These are phyloP conservation scores for Cyanoramphus novaezelandiae DNA, from an alignment of 2,113 vertebrate species.

Conservation along the genomic window DNA sequence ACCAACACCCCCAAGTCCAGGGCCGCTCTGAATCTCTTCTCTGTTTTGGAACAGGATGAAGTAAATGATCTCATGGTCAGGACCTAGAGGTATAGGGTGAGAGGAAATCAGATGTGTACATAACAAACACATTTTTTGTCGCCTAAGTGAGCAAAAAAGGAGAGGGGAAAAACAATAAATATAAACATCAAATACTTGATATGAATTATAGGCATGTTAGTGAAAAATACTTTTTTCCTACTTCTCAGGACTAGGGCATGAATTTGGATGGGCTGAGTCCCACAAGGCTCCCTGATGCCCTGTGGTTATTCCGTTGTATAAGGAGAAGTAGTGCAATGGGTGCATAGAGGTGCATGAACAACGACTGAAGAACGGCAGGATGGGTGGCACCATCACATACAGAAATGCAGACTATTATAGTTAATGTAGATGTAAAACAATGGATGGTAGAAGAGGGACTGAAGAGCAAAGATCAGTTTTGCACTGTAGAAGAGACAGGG, in stretches of 20 bases:
- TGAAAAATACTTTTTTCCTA: neutral
- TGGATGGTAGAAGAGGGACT: neutral
- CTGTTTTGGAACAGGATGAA: neutral
- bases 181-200: neutral
- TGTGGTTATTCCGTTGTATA: neutral
- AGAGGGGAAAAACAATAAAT: accelerated
- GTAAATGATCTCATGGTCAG: neutral
- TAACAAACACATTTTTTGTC: neutral
- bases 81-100: neutral
- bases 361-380: neutral
- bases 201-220: neutral
- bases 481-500: neutral
- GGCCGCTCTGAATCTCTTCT: no score
- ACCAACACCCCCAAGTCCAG: no score
- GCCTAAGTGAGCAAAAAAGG: neutral
- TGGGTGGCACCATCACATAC: neutral
- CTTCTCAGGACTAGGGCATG: neutral
- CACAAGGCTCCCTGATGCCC: neutral
- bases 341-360: neutral
- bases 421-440: neutral
- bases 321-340: neutral
- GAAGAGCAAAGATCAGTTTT: neutral
- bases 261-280: neutral
- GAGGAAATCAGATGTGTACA: neutral
- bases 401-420: neutral